These are phyloP conservation scores for Chloropsis hardwickii DNA, from an alignment of 2,113 vertebrate genomes.

Conservation along the genomic window DNA sequence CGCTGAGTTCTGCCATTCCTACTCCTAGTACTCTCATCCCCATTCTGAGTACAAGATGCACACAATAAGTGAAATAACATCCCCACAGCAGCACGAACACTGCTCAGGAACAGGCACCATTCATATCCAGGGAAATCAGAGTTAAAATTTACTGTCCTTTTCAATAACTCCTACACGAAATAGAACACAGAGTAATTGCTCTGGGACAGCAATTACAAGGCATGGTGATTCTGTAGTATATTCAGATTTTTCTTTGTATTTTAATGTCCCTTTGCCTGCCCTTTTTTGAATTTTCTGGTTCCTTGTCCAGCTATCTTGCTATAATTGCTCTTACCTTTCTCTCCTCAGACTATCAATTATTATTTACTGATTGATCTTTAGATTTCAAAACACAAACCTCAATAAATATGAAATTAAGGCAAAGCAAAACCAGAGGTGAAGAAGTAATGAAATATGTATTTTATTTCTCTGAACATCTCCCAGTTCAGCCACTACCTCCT, in stretches of 20 bases:
- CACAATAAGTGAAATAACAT: fast-evolving
- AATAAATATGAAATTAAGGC: not conserved
- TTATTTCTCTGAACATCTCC: not conserved
- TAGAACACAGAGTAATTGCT: not conserved
- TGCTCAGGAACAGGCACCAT: not conserved
- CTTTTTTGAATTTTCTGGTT: not conserved
- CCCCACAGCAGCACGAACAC: not conserved
- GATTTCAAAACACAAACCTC: not conserved
- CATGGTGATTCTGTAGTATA: not conserved
- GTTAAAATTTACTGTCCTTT: fast-evolving
- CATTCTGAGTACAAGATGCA: not conserved
- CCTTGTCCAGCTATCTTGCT: not conserved
- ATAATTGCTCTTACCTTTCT: not conserved
- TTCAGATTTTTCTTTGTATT: not conserved
- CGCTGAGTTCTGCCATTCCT: not conserved
- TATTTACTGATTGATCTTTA: not conserved
- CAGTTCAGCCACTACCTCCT: not conserved
- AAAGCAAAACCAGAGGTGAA: not conserved
- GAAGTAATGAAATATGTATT: not conserved
- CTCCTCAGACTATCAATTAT: not conserved
- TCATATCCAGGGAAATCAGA: not conserved
- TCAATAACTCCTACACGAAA: not conserved
- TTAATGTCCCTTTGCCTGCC: not conserved
- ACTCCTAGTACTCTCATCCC: fast-evolving
- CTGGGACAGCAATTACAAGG: not conserved